These are phyloP conservation scores for Eledona agricola DNA, from an alignment of 2,888 invertebrate species.

Conservation along the genomic window DNA sequence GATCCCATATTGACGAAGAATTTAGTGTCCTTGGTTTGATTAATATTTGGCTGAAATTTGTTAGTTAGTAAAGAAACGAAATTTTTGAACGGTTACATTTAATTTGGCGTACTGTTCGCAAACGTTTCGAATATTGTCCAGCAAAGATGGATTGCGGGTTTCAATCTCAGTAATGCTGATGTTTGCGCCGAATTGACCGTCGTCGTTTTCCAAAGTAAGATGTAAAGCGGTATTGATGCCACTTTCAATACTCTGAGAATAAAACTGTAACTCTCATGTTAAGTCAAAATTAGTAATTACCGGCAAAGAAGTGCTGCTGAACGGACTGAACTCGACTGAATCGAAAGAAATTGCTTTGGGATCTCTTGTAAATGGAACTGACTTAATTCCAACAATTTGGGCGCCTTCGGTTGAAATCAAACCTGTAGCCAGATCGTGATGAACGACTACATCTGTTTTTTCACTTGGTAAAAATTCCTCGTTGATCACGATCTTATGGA, in stretches of 20 bases:
- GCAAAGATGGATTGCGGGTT: slow-evolving; percentile 46
- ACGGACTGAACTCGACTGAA: slow-evolving; percentile 53
- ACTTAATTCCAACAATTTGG: slow-evolving; percentile 54
- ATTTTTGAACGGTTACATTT: slow-evolving; percentile 47
- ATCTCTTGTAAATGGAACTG: slow-evolving; percentile 47
- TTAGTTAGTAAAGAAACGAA: not conserved
- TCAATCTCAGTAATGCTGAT: slow-evolving; percentile 57
- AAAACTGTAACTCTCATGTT: slow-evolving; percentile 32
- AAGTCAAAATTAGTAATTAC: too few species aligned
- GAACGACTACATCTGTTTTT: slow-evolving; percentile 50
- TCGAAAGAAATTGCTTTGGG: slow-evolving; percentile 50
- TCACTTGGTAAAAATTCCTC: slow-evolving; percentile 49
- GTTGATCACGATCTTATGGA: slow-evolving; percentile 65
- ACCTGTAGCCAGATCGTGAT: slow-evolving; percentile 55
- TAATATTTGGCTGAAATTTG: slow-evolving; percentile 52
- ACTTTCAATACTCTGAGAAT: slow-evolving; percentile 53
- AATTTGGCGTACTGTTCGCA: slow-evolving; percentile 50
- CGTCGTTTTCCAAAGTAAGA: slow-evolving; percentile 52
- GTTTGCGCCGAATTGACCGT: slow-evolving; percentile 48
- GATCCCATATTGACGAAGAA: slow-evolving; percentile 52
- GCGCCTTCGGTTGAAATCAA: slow-evolving; percentile 54
- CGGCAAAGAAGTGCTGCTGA: slow-evolving; percentile 41
- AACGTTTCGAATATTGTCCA: slow-evolving; percentile 51
- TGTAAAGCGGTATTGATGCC: slow-evolving; percentile 56
- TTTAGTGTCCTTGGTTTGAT: slow-evolving; percentile 50